Evolutionary conservation across 1,140 invertebrate species (phyloP), one percentile per base, ranked within the genome.

Genomic region (Chionoecetes opilio): DNA sequence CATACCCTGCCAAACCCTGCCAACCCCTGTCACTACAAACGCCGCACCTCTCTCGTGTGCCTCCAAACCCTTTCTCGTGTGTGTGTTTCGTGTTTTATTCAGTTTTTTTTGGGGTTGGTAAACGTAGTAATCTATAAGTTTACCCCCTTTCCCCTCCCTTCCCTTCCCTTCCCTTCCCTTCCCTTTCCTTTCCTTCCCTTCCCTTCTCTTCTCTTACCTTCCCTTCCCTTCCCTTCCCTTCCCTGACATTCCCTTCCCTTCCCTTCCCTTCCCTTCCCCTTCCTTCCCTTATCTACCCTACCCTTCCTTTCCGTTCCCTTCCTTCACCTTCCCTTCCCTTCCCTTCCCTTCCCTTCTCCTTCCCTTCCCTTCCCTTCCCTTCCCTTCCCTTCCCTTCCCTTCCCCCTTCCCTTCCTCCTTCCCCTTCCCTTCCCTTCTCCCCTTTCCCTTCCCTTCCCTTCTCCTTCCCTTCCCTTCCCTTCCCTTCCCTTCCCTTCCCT

Each of bases 401-500:
- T 34, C 11, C 3, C 37, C 91, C 3, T 8, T 6, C 6, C 35
- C 35, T 84, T 3, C 5, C 34, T 37, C 8, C 31, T 35, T 85
- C 32, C 5, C 34, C 29, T 35, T 29, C 34, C n/a, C 6, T 85
- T 2, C 5, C 21, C 0, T 75, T 75, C 0, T 75, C 63, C 63
- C 21, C 5, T 14, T 46, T 84, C 82, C 21, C n/a, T 17, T 37
- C 75, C 32, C 32, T 8, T 84, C 84, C 3, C 35, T 41, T 5
- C 35, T 29, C 17, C 21, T 37, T 41, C 21, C 63, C 38, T 35
- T 26, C 31, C 34, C 8, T 41, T 84, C 82, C 31, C 35, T 37
- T 37, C 35, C 32, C 31, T 35, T 84, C 91, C 35, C 63, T 84
- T 31, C 63, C 31, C 41, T 41, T 75, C 91, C 41, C 91, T 82